phyloP scores from a whole-genome alignment of 2,888 invertebrate genomes.

The Spilosoma lubricipeda region DNA sequence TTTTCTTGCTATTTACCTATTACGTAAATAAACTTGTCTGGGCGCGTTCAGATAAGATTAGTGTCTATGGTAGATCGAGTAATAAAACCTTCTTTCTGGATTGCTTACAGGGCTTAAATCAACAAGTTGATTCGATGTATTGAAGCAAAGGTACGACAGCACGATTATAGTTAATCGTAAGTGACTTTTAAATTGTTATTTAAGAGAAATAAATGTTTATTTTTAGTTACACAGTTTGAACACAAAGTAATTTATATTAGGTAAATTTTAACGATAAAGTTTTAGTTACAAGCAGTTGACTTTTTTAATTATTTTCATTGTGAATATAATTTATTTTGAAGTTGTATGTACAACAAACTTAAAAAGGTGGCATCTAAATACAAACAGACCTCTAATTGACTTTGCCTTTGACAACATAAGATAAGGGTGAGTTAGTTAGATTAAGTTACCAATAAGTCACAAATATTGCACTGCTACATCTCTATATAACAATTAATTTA shows the following conservation, averaged over 20 bases:
- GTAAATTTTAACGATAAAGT: neutral
- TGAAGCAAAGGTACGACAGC: neutral
- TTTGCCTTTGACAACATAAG: too few species aligned
- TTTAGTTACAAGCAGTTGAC: neutral
- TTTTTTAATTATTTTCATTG: neutral
- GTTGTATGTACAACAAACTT: too few species aligned
- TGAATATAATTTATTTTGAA: too few species aligned
- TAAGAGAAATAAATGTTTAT: neutral
- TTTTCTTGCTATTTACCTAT: conserved; percentile 46
- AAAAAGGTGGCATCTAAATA: too few species aligned
- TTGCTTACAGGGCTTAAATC: conserved; percentile 18
- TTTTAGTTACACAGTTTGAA: neutral
- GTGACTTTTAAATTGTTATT: neutral
- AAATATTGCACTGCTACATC: neutral
- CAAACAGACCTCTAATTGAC: too few species aligned
- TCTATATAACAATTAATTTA: neutral
- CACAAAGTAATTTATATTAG: too few species aligned
- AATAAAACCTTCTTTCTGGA: conserved; percentile 17
- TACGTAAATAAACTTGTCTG: conserved; percentile 48
- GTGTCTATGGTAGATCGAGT: conserved; percentile 15
- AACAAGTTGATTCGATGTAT: conserved; percentile 17
- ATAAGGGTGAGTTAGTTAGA: too few species aligned
- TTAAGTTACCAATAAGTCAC: neutral
- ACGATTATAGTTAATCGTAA: neutral
- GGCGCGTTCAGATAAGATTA: conserved; percentile 51